Evolutionary conservation across 2,888 invertebrate genomes (phyloP).

Genomic region (Ceramica pisi): DNA sequence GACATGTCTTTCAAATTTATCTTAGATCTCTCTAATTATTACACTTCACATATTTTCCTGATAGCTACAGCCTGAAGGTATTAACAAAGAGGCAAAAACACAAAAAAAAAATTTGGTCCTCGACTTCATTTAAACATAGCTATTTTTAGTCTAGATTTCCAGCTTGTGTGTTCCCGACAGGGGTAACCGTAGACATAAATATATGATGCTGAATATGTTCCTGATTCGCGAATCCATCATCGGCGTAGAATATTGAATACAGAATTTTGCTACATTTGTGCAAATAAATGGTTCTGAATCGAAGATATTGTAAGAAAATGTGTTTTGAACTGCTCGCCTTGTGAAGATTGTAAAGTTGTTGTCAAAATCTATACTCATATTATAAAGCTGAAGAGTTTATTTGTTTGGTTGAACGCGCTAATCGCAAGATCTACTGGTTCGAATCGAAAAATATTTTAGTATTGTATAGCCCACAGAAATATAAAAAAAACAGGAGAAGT

Average conservation of each 20-base stretch:
- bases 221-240: conserved; percentile 27
- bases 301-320: neutral
- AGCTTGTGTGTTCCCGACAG: conserved; percentile 24
- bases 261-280: neutral
- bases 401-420: too few relatives aligned
- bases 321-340: neutral
- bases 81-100: too few relatives aligned
- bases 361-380: too few relatives aligned
- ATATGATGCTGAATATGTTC: conserved; percentile 14
- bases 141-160: conserved; percentile 17
- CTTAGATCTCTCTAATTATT: neutral
- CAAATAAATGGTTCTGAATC: neutral
- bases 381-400: too few relatives aligned
- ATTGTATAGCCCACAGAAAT: too few relatives aligned
- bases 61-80: too few relatives aligned
- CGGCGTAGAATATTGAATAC: conserved; percentile 2
- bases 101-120: conserved; percentile 1
- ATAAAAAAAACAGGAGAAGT: too few relatives aligned
- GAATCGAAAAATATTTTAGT: too few relatives aligned
- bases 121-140: conserved; percentile 19
- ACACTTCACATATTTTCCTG: too few relatives aligned
- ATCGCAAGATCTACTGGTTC: too few relatives aligned
- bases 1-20: neutral
- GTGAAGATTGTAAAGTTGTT: neutral
- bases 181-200: neutral